Evolutionary conservation across 2,888 invertebrate species (phyloP).

Genomic region (Pherbina coryleti): DNA sequence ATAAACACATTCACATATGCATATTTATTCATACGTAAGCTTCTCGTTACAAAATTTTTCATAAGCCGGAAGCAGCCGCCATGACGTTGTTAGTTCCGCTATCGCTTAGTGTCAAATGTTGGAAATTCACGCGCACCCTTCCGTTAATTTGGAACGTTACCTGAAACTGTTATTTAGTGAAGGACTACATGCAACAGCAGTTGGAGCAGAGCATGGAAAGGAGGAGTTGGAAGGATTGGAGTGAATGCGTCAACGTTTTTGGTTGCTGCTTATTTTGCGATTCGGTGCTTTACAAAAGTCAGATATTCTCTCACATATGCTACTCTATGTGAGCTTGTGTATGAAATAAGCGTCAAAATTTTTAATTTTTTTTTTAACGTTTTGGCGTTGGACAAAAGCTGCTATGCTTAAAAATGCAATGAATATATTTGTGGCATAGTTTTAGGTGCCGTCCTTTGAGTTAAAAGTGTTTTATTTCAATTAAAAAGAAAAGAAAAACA

Average conservation of each 20-base stretch:
- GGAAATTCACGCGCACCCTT: conserved; percentile 23
- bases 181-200: not conserved
- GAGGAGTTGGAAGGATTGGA: not conserved
- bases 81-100: conserved; percentile 29
- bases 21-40: not conserved
- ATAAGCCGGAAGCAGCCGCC: conserved; percentile 21
- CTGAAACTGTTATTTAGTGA: not conserved
- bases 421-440: not conserved
- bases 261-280: not conserved
- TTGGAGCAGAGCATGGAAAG: not conserved
- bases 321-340: too few relatives aligned
- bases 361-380: too few relatives aligned
- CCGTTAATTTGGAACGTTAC: conserved; percentile 2
- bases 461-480: not conserved
- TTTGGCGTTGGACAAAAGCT: too few relatives aligned
- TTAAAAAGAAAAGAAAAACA: not conserved
- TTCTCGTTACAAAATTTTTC: not conserved
- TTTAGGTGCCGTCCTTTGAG: not conserved
- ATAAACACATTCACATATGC: not conserved
- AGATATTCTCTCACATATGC: too few relatives aligned
- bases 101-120: conserved; percentile 25
- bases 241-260: too few relatives aligned
- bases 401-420: not conserved
- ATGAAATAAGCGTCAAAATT: too few relatives aligned
- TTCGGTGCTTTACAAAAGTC: not conserved